A percentile compares a stretch with the other conserved stretches of the same genome.
Evolutionary conservation across 2,888 invertebrate genomes (phyloP).

Genomic region (Tridacna crocea): DNA sequence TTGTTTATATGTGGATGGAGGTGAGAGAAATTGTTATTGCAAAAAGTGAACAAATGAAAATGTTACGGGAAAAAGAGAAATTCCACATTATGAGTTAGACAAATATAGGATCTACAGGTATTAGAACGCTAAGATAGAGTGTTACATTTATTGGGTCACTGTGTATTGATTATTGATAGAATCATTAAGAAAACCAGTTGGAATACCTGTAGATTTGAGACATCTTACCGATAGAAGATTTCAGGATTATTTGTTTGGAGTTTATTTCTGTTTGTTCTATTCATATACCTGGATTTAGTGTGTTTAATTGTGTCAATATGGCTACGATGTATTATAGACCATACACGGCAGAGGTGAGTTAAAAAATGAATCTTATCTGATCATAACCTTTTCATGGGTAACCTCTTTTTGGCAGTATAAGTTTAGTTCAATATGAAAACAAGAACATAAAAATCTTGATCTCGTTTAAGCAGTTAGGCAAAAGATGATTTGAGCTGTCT

Average conservation of each 20-base stretch:
- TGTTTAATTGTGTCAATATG: conserved; percentile 68
- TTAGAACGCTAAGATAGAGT: not conserved
- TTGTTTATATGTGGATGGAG: too few relatives aligned
- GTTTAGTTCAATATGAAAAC: too few relatives aligned
- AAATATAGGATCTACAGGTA: not conserved
- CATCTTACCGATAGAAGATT: not conserved
- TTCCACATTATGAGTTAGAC: not conserved
- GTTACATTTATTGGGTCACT: conserved; percentile 13
- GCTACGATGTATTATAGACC: conserved; percentile 83
- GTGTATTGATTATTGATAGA: conserved; percentile 21
- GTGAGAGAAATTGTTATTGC: too few relatives aligned
- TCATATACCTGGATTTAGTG: conserved; percentile 24
- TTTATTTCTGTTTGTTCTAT: conserved; percentile 24
- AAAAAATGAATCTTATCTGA: conserved; percentile 14
- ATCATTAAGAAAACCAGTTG: conserved; percentile 13
- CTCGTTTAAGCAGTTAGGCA: too few relatives aligned
- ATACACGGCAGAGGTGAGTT: conserved; percentile 78
- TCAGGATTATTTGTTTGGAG: conserved; percentile 20
- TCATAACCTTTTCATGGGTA: not conserved
- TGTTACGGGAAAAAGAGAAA: not conserved
- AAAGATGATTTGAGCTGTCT: too few relatives aligned
- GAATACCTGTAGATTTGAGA: conserved; percentile 8
- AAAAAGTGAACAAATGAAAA: not conserved
- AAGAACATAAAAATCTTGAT: too few relatives aligned
- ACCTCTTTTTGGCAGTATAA: not conserved